These are phyloP conservation scores for Escarpia spicata DNA, from an alignment of 2,888 invertebrate genomes.

Conservation along the genomic window DNA sequence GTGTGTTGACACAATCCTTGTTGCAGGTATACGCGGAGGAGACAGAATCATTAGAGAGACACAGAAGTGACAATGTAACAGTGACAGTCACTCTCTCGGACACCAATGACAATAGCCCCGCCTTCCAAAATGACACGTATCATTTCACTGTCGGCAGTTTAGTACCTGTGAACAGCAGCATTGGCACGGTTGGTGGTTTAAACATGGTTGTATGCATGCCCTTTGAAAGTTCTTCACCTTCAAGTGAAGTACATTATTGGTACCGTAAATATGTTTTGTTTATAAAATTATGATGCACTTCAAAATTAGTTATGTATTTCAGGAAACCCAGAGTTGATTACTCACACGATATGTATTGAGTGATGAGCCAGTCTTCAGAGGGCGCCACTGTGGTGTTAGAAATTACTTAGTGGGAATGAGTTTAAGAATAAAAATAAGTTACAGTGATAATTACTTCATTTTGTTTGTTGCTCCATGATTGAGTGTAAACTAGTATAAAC, in stretches of 20 bases:
- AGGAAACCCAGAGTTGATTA: not conserved
- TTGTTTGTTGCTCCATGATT: too few relatives aligned
- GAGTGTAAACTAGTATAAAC: not conserved
- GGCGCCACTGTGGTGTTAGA: too few relatives aligned
- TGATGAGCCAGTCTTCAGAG: too few relatives aligned
- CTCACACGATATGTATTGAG: too few relatives aligned
- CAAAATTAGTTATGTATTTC: not conserved
- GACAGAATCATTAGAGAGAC: constrained; percentile 31
- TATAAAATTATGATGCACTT: not conserved
- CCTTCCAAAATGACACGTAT: constrained; percentile 25
- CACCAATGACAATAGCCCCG: constrained; percentile 37
- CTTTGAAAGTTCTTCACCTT: not conserved
- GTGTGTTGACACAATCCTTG: not conserved
- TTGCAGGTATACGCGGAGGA: constrained; percentile 37
- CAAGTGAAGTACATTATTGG: not conserved
- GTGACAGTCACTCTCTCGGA: constrained; percentile 33
- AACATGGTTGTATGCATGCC: not conserved
- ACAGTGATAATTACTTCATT: too few relatives aligned
- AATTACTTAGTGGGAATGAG: too few relatives aligned
- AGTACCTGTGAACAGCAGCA: not conserved
- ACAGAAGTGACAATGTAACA: constrained; percentile 31
- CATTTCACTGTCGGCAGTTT: constrained; percentile 33
- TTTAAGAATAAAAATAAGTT: too few relatives aligned
- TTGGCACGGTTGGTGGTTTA: constrained; percentile 34
- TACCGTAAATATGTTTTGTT: not conserved